Evolutionary conservation across 2,113 vertebrate genomes (phyloP).

Genomic region (Ammodytes dubius): DNA sequence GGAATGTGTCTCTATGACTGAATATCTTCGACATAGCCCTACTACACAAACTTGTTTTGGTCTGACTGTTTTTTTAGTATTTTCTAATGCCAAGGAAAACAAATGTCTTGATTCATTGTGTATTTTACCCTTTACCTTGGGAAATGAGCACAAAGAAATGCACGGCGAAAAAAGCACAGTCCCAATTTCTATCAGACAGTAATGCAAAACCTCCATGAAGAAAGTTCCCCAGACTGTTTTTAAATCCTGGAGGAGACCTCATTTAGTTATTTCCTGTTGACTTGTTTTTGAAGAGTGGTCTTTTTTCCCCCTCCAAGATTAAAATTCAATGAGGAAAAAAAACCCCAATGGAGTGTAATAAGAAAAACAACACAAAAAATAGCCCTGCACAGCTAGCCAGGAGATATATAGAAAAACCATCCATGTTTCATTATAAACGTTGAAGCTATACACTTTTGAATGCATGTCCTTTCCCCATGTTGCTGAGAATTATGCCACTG

Average conservation of each 20-base stretch:
- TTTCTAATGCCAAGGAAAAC: not conserved
- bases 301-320: conserved; percentile 66
- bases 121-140: conserved; percentile 30
- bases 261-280: conserved; percentile 74
- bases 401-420: conserved; percentile 62
- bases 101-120: conserved; percentile 27
- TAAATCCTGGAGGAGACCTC: conserved; percentile 61
- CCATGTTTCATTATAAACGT: conserved; percentile 78
- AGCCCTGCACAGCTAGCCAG: conserved; percentile 61
- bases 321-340: conserved; percentile 71
- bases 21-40: not conserved
- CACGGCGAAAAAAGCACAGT: conserved; percentile 8
- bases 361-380: conserved; percentile 61
- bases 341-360: conserved; percentile 66
- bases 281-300: conserved; percentile 73
- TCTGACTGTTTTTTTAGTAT: not conserved
- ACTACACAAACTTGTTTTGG: not conserved
- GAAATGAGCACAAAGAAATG: conserved; percentile 20
- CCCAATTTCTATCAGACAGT: conserved; percentile 30
- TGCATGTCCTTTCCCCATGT: conserved; percentile 36
- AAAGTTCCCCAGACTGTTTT: conserved; percentile 59
- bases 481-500: conserved; percentile 65
- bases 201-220: conserved; percentile 44
- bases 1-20: not conserved
- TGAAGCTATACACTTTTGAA: conserved; percentile 55